These are phyloP conservation scores for Pao palembangensis DNA, from an alignment of 2,113 vertebrate genomes.

Conservation along the genomic window DNA sequence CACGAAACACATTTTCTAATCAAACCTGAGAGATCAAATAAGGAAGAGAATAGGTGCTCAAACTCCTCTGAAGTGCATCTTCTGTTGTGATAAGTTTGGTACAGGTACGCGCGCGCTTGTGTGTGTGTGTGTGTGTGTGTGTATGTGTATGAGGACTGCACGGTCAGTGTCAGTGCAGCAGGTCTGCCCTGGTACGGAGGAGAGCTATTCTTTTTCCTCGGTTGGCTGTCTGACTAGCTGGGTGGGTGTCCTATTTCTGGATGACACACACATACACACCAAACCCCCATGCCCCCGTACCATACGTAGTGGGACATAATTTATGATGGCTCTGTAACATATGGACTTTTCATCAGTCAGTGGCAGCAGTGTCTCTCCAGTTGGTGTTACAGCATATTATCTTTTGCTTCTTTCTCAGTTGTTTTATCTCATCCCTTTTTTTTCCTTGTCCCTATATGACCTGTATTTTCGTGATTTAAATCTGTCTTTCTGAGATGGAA, in stretches of 20 bases:
- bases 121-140: neutral
- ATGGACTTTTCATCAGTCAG: conserved; percentile 75
- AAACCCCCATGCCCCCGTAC: conserved; percentile 49
- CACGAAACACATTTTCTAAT: too few species aligned
- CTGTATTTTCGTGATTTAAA: neutral
- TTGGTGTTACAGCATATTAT: conserved; percentile 46
- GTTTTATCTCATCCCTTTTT: neutral
- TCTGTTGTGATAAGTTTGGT: neutral
- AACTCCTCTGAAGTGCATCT: neutral
- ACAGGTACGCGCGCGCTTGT: neutral
- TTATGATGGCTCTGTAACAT: conserved; percentile 70
- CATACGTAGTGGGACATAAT: conserved; percentile 69
- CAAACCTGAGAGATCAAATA: too few species aligned
- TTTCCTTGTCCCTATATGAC: neutral
- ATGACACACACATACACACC: conserved; percentile 58
- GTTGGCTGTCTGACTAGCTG: conserved; percentile 62
- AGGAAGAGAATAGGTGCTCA: neutral
- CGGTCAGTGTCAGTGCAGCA: conserved; percentile 31
- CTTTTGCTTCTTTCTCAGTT: conserved; percentile 26
- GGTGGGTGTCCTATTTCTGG: conserved; percentile 74
- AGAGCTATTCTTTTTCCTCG: conserved; percentile 67
- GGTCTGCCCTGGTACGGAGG: conserved; percentile 48
- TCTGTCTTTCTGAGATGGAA: neutral
- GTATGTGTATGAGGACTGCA: neutral
- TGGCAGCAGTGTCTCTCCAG: conserved; percentile 59